Percentiles rank a stretch among this genome's conserved stretches.
phyloP scores from a whole-genome alignment of 1,140 invertebrate species.

The Eulimnadia texana region DNA sequence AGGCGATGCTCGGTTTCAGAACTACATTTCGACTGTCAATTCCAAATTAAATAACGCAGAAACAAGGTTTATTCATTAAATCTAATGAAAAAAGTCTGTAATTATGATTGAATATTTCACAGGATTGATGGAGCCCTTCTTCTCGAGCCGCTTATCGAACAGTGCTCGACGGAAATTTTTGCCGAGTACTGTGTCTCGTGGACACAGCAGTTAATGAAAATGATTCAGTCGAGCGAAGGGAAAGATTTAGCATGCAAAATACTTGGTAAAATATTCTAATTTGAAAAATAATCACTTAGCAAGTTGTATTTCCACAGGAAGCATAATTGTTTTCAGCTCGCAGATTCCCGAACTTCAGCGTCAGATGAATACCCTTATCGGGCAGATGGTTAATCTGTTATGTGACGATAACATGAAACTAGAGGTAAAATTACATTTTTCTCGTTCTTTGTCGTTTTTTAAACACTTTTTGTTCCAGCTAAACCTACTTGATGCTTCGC shows the following conservation, averaged over 20 bases:
- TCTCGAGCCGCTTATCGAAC: not conserved
- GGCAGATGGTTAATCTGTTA: not conserved
- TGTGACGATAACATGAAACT: not conserved
- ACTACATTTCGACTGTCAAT: not conserved
- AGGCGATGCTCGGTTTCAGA: not conserved
- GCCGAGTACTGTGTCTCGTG: slow-evolving; percentile 1
- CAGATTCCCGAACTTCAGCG: slow-evolving; percentile 1
- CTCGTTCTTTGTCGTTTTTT: not conserved
- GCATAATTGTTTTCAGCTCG: not conserved
- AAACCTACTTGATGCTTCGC: not conserved
- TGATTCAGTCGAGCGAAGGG: not conserved
- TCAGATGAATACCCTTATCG: not conserved
- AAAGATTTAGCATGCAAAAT: not conserved
- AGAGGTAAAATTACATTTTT: slow-evolving; percentile 3
- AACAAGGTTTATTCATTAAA: not conserved
- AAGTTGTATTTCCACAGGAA: not conserved
- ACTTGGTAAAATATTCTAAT: not conserved
- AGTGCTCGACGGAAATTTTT: not conserved
- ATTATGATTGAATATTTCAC: not conserved
- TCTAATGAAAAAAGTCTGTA: not conserved
- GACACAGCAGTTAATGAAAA: slow-evolving; percentile 4
- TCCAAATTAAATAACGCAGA: not conserved
- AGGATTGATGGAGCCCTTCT: slow-evolving; percentile 1
- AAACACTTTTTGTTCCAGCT: not conserved
- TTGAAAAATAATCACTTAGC: not conserved